A percentile compares a stretch with the other conserved stretches of the same genome.
phyloP scores from a whole-genome alignment of 2,113 vertebrate genomes.

The Rhinichthys klamathensis region DNA sequence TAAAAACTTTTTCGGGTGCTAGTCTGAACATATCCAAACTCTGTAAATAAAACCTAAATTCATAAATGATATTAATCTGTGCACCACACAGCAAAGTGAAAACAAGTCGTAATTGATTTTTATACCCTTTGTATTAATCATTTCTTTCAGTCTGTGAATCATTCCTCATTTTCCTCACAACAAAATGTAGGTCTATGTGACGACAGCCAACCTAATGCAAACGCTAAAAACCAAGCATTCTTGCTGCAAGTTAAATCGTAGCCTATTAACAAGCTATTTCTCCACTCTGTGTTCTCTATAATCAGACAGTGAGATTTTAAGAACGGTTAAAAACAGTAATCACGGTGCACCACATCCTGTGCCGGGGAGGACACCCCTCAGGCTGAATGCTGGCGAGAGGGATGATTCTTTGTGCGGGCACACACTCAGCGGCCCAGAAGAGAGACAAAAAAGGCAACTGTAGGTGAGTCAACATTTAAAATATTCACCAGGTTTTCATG shows the following conservation, averaged over 20 bases:
- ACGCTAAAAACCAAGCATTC: not conserved
- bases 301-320: slow-evolving; percentile 52
- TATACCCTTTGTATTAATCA: not conserved
- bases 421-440: slow-evolving; percentile 17
- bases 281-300: slow-evolving; percentile 40
- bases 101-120: not conserved
- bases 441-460: slow-evolving; percentile 30
- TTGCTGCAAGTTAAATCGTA: slow-evolving; percentile 3
- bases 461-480: slow-evolving; percentile 50
- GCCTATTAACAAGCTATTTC: slow-evolving; percentile 46
- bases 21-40: not conserved
- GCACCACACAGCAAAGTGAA: not conserved
- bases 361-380: slow-evolving; percentile 35
- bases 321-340: slow-evolving; percentile 51
- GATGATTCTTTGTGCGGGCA: slow-evolving; percentile 28
- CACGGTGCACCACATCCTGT: slow-evolving; percentile 48
- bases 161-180: slow-evolving; percentile 1
- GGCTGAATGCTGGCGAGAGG: slow-evolving; percentile 6
- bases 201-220: not conserved
- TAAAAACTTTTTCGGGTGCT: not conserved
- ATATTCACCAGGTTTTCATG: slow-evolving; percentile 56
- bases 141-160: not conserved
- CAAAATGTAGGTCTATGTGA: not conserved
- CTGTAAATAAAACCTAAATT: not conserved
- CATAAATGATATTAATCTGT: not conserved